Conservation (phyloP, 2,888 invertebrate species). For the Celastrina argiolus region DNA sequence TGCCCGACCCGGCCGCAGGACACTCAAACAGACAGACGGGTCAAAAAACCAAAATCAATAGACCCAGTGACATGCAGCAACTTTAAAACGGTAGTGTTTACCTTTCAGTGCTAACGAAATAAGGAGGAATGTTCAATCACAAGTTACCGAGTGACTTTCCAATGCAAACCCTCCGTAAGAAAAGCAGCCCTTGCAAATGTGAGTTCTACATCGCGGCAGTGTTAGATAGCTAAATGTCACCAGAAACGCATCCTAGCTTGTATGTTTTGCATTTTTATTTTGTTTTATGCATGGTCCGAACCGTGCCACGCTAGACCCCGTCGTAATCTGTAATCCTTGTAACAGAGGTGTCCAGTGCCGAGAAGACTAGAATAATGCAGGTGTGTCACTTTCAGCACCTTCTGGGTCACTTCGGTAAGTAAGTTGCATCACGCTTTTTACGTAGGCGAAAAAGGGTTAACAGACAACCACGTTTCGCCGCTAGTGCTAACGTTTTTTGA, state of each 20-base stretch:
- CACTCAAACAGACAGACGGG: conserved; percentile 29
- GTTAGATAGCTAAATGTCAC: conserved; percentile 63
- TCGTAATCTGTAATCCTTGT: conserved; percentile 62
- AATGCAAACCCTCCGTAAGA: conserved; percentile 96
- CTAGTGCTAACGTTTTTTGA: conserved; percentile 12
- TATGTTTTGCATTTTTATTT: conserved; percentile 66
- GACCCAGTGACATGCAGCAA: conserved; percentile 43
- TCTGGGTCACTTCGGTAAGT: conserved; percentile 76
- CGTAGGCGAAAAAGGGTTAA: conserved; percentile 14
- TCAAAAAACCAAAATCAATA: conserved; percentile 64
- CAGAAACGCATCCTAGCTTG: conserved; percentile 57
- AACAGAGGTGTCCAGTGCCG: conserved; percentile 64
- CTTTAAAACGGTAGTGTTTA: conserved; percentile 48
- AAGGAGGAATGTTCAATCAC: conserved; percentile 72
- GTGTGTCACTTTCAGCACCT: conserved; percentile 79
- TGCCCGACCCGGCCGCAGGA: conserved; percentile 42
- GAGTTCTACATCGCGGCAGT: conserved; percentile 76
- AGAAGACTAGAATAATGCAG: conserved; percentile 71
- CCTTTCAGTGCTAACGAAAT: conserved; percentile 62
- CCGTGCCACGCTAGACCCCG: conserved; percentile 50
- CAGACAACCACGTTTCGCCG: neutral
- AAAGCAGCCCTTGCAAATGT: conserved; percentile 96
- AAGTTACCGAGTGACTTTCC: conserved; percentile 77
- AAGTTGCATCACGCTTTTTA: conserved; percentile 41
- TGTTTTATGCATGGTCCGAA: conserved; percentile 64